phyloP scores from a whole-genome alignment of 1,140 invertebrate genomes.

The Drosophila orosa region DNA sequence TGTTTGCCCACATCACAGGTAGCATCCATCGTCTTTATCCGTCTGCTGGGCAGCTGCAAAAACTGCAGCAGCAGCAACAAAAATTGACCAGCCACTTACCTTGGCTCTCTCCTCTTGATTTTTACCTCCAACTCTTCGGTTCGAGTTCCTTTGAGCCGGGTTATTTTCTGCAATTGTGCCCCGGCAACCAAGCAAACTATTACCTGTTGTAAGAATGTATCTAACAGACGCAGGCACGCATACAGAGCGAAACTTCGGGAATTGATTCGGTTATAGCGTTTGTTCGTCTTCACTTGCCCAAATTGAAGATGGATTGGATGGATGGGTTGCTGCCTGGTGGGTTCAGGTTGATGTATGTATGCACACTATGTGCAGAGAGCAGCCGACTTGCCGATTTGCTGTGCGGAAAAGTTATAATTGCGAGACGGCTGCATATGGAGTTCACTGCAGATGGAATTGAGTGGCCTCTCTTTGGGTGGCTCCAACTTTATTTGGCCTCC shows the following conservation, averaged over 20 bases:
- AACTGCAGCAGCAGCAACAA: constrained; percentile 46
- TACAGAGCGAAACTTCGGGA: not conserved
- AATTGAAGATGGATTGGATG: constrained; percentile 38
- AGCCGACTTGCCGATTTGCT: constrained; percentile 15
- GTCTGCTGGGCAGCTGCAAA: constrained; percentile 41
- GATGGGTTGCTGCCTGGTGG: constrained; percentile 11
- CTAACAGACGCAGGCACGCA: constrained; percentile 42
- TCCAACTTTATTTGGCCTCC: constrained; percentile 7
- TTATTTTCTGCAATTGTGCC: constrained; percentile 66
- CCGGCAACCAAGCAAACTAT: constrained; percentile 35
- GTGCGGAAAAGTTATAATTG: constrained; percentile 41
- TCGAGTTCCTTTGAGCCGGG: constrained; percentile 29
- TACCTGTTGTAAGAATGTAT: constrained; percentile 77
- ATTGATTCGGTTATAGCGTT: constrained; percentile 31
- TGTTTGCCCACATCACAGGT: constrained; percentile 37
- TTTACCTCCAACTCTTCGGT: constrained; percentile 2
- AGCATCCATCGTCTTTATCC: constrained; percentile 49
- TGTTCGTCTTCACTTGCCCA: constrained; percentile 26
- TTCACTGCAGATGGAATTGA: not conserved
- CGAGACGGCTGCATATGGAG: constrained; percentile 9
- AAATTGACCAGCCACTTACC: constrained; percentile 61
- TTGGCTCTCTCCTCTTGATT: constrained; percentile 6
- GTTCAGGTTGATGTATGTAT: not conserved
- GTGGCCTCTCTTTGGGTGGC: constrained; percentile 13
- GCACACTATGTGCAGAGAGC: too few species aligned